These are phyloP conservation scores for Romanogobio albipinnatus DNA, from an alignment of 2,113 vertebrate genomes.

Conservation along the genomic window DNA sequence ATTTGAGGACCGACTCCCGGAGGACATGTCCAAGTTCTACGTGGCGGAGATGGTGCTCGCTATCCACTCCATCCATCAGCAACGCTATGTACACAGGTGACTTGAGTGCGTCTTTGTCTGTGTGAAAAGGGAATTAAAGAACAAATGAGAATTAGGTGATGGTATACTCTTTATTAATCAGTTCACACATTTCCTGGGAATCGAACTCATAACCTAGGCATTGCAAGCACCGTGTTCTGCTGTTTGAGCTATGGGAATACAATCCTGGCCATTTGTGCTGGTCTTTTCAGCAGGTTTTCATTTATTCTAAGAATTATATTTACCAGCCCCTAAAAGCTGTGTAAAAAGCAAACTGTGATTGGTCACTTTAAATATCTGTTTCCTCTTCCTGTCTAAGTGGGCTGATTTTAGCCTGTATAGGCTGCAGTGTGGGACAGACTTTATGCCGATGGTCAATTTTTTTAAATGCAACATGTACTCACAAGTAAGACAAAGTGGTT, in stretches of 20 bases:
- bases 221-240: not conserved
- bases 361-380: not conserved
- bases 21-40: slow-evolving; percentile 97
- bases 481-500: not conserved
- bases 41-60: slow-evolving; percentile 98
- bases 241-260: too few species aligned
- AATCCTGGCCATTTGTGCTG: not conserved
- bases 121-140: not conserved
- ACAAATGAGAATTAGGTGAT: not conserved
- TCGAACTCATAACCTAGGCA: not conserved
- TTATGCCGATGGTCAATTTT: not conserved
- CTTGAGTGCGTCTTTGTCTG: slow-evolving; percentile 10
- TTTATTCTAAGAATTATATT: not conserved
- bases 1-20: slow-evolving; percentile 95
- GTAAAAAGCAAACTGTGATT: slow-evolving; percentile 9
- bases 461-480: too few species aligned
- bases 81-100: slow-evolving; percentile 76
- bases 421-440: not conserved
- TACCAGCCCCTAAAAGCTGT: not conserved
- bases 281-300: not conserved
- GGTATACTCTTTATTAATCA: too few species aligned
- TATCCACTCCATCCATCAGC: slow-evolving; percentile 94
- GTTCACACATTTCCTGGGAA: not conserved
- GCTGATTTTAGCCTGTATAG: not conserved
- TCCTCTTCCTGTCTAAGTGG: not conserved